A percentile compares a stretch with the other conserved stretches of the same genome.
Evolutionary conservation across 2,888 invertebrate species (phyloP).

Genomic region (Hyposoter dolosus): DNA sequence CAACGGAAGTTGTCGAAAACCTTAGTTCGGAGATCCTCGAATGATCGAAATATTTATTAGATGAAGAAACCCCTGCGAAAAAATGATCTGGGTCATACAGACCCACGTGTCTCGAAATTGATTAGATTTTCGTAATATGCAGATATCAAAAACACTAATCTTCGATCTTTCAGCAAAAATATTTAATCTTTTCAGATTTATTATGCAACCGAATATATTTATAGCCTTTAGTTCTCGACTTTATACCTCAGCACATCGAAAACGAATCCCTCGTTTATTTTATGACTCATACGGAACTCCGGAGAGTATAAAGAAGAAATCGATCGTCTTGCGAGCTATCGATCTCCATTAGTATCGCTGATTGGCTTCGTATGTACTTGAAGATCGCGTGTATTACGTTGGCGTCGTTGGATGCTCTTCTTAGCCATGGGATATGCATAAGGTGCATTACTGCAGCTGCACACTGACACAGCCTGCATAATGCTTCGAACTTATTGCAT

Average conservation of each 20-base stretch:
- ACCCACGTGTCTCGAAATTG: not conserved
- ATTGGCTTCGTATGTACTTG: slow-evolving; percentile 75
- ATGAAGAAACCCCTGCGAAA: not conserved
- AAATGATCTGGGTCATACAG: not conserved
- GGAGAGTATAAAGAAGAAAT: slow-evolving; percentile 26
- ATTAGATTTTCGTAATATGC: not conserved
- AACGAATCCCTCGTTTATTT: slow-evolving; percentile 51
- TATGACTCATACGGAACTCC: slow-evolving; percentile 21
- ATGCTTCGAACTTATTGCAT: slow-evolving; percentile 35
- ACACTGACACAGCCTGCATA: slow-evolving; percentile 15
- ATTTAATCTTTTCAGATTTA: not conserved
- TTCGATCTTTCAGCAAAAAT: not conserved
- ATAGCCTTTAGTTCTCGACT: not conserved
- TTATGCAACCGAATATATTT: slow-evolving; percentile 15
- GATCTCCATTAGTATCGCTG: slow-evolving; percentile 80
- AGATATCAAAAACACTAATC: not conserved
- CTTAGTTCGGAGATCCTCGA: not conserved
- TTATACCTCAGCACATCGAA: slow-evolving; percentile 39
- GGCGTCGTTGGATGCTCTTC: not conserved
- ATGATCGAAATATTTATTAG: not conserved
- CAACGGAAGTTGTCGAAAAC: not conserved
- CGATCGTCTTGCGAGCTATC: slow-evolving; percentile 78
- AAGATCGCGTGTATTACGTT: slow-evolving; percentile 18
- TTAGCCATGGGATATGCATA: slow-evolving; percentile 27
- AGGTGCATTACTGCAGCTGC: slow-evolving; percentile 24